Percentiles rank a stretch among this genome's conserved stretches.
These are phyloP conservation scores for Luehdorfia chinensis DNA, from an alignment of 1,140 invertebrate genomes.

Conservation along the genomic window DNA sequence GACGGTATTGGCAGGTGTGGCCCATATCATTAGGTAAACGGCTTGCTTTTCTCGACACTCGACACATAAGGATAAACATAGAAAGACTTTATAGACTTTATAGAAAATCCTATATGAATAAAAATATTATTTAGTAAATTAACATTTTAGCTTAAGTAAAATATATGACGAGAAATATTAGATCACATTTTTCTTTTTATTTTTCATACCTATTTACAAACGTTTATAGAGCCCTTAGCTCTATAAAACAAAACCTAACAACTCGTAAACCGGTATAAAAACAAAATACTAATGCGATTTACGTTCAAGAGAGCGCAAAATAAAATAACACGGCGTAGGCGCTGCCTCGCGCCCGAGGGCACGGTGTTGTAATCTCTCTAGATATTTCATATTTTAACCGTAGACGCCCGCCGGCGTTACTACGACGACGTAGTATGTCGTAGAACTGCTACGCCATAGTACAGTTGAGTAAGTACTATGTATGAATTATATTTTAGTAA, in stretches of 20 bases:
- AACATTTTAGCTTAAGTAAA: too few species aligned
- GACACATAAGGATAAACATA: too few species aligned
- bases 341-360: conserved; percentile 58
- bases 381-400: conserved; percentile 71
- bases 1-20: too few species aligned
- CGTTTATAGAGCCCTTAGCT: conserved; percentile 37
- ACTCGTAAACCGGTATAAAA: conserved; percentile 60
- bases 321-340: conserved; percentile 71
- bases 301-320: conserved; percentile 71
- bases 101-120: too few species aligned
- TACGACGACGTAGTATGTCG: conserved; percentile 48
- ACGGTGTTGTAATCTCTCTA: conserved; percentile 64
- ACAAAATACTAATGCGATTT: conserved; percentile 68
- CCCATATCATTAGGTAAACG: too few species aligned
- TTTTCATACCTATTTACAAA: conserved; percentile 2
- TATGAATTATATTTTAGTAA: conserved; percentile 14
- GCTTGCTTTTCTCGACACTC: too few species aligned
- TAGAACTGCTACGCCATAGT: conserved; percentile 45
- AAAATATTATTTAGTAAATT: too few species aligned
- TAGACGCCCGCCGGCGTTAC: conserved; percentile 61
- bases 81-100: too few species aligned
- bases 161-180: too few species aligned
- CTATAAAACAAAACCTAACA: conserved; percentile 60
- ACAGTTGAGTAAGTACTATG: conserved; percentile 28
- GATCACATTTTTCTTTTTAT: too few species aligned